Evolutionary conservation across 2,888 invertebrate genomes (phyloP), one percentile per base, ranked within the genome.

Genomic region (Achlya flavicornis): DNA sequence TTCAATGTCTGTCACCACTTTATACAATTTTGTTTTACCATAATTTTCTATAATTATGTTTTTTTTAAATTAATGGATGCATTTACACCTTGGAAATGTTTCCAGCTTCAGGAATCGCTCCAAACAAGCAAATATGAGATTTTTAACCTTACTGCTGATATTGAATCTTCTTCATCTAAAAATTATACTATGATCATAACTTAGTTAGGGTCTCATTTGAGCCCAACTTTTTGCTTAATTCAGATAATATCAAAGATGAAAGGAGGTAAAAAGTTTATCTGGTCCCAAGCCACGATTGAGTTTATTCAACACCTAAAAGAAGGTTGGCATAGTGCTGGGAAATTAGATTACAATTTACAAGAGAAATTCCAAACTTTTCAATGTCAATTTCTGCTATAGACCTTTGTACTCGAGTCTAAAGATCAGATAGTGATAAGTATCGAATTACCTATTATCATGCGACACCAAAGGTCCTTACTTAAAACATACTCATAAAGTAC

Each of bases 171-270:
- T 48, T 48, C 7, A 3, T 4, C 46, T n/a, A 46, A 46, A 46
- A n/a, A 46, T 46, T 46, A 41, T 43, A 16, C 4, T 10, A 53
- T 19, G 19, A 53, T 7, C 7, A 53, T 19, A 19, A n/a, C 19
- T 2, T 1, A 26, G 2, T 26, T n/a, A 53, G 19, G 53, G 53
- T 53, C 3, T 53, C 19, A 19, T 53, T 53, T 53, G 10, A 19
- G 16, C 10, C 19, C 19, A 53, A 53, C 16, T 53, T 53, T 48
- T 53, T 19, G 7, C 53, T 53, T 53, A 53, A 6, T 53, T 19
- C 53, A n/a, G n/a, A 53, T 53, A 53, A 53, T 19, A 7, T 53
- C 16, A 53, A 19, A 53, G 53, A 53, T 53, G 53, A 53, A 53
- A 53, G 53, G 53, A 53, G 19, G 19, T 53, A 14, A 10, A n/a